Evolutionary conservation across 2,888 invertebrate genomes (phyloP), one percentile per base, ranked within the genome.

Genomic region (Aphidoletes aphidimyza): DNA sequence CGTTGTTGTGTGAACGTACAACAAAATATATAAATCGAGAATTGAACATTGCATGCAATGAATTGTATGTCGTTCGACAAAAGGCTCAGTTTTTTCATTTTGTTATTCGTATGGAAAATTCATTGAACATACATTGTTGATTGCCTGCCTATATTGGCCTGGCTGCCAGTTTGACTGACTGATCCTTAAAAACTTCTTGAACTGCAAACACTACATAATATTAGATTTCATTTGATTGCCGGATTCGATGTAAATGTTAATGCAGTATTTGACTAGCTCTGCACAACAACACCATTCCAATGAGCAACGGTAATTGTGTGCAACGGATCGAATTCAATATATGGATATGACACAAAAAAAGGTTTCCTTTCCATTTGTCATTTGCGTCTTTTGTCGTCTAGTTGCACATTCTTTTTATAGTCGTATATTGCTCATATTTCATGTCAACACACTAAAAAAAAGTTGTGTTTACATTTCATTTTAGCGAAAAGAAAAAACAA

Each of bases 361-460:
- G 81, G 81, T 81, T 81, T 81, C 81, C 81, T 81, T 81, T 81
- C 37, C 37, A 81, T 81, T 81, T 22, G 69, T 69, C 69, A 69
- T 69, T 69, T 81, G 37, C 81, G 37, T 81, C 81, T 81, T 69
- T 81, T 81, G 81, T 81, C 36, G 19, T 22, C 36, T 37, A 22
- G 81, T n/a, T 37, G 78, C 36, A 78, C 36, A 36, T 14, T 1
- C 14, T n/a, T n/a, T n/a, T n/a, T n/a, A n/a, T n/a, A n/a, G n/a
- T n/a, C n/a, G n/a, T n/a, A n/a, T 36, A 78, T 19, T 78, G 81
- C 81, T 81, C 81, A 81, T 81, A 81, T 81, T 81, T 81, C 81
- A 81, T 81, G n/a, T 78, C n/a, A n/a, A 17, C 11, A 26, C 47
- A 54, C 6, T 54, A 22, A 22, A 22, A 54, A n/a, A 2, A 54